Conservation (phyloP, 1,140 invertebrate species). For the Thaumatotibia leucotreta region DNA sequence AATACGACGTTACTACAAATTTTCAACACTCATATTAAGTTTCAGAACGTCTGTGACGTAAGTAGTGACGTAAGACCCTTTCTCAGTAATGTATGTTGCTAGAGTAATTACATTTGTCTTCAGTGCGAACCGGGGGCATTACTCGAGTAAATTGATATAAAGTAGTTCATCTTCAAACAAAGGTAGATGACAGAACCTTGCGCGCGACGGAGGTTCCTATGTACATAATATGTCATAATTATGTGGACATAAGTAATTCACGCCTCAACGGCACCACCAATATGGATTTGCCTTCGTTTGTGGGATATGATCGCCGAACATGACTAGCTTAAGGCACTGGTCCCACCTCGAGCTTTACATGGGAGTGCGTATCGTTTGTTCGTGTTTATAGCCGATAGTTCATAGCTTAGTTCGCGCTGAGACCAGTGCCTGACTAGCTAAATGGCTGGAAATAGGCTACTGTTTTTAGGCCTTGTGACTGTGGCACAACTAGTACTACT, state of each 20-base stretch:
- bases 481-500: background rate
- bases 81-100: background rate
- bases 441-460: background rate
- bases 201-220: no score
- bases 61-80: background rate
- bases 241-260: no score
- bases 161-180: background rate
- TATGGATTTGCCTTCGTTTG: no score
- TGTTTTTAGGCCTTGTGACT: background rate
- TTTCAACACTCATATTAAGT: background rate
- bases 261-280: no score
- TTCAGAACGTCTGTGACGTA: background rate
- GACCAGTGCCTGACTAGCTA: no score
- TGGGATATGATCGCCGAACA: no score
- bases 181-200: background rate
- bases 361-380: no score
- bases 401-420: no score
- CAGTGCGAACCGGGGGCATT: background rate
- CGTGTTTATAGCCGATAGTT: no score
- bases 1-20: background rate
- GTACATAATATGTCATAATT: no score
- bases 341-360: no score
- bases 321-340: no score
- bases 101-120: conserved; percentile 3
- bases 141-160: background rate